Base-by-base conservation (phyloP, 2,113 vertebrate species). In the Cryptomyrus ogoouensis region DNA sequence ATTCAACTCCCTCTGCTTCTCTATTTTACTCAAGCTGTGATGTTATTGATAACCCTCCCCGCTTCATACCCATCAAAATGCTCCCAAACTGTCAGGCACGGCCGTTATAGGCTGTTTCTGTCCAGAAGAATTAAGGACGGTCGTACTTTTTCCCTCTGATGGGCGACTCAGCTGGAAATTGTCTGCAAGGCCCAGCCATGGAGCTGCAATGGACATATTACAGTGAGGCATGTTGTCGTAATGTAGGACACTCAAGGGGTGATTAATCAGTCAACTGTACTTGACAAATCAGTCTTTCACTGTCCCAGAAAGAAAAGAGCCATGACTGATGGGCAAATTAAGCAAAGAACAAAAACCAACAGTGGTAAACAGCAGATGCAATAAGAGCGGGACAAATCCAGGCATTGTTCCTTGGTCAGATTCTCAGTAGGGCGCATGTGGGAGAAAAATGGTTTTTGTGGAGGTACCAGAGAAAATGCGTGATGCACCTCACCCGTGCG, bases 301-400 rank as follows among this genome's bases (percentile, higher is more conserved):
- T 58, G 42, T 77, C 42, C 56, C 39, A 50, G 35, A 44, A 56
- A 58, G 83, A 80, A 58, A 88, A 85, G 19, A 39, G 15, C 47
- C 50, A 47, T 91, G 88, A 90, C 88, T 90, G 90, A 90, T 90
- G 90, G 62, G 84, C 47, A 77, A 88, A 89, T 88, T 84, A 90
- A 89, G 53, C 49, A 90, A 90, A 85, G 74, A 85, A 89, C 85
- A 91, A 83, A 85, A 84, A 83, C 5, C 52, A 24, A 84, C 46
- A 77, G 53, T 15, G 39, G 62, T n/a, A 56, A 80, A 80, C 44
- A 90, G 85, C 66, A 27, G 58, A 47, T 9, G 86, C 21, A 56
- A 56, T 46, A 77, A 88, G 21, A 77, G 21, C 19, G 35, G 19
- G 35, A 15, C 89, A 80, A 17, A 80, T 39, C 62, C 10, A 39